These are phyloP conservation scores for Cairina moschata DNA, from an alignment of 2,113 vertebrate species.

Conservation along the genomic window DNA sequence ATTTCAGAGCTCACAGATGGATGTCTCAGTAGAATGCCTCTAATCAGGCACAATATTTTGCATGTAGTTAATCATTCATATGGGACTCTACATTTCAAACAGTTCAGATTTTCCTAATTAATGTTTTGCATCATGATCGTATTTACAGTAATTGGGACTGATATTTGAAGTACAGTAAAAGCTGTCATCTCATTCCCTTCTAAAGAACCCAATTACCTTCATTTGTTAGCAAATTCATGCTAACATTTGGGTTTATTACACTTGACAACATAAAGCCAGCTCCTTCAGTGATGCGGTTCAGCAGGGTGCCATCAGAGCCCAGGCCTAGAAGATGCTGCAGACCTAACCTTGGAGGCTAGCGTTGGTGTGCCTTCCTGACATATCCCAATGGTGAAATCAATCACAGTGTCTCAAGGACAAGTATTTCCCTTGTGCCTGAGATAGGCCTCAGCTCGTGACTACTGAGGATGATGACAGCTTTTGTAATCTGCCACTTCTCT, in stretches of 20 bases:
- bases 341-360: background rate
- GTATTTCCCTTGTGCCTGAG: background rate
- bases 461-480: background rate
- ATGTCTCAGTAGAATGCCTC: slow-evolving; percentile 55
- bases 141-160: slow-evolving; percentile 76
- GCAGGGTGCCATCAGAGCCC: background rate
- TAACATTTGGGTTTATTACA: slow-evolving; percentile 47
- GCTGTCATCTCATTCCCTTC: slow-evolving; percentile 64
- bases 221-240: slow-evolving; percentile 67
- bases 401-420: background rate
- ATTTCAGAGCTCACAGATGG: slow-evolving; percentile 58
- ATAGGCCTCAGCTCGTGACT: background rate
- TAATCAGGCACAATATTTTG: slow-evolving; percentile 63
- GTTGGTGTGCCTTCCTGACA: background rate
- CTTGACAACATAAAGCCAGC: slow-evolving; percentile 38
- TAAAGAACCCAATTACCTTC: slow-evolving; percentile 69
- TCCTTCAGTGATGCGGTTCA: background rate
- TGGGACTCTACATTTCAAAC: slow-evolving; percentile 62
- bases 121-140: slow-evolving; percentile 70
- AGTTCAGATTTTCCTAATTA: slow-evolving; percentile 71
- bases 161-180: slow-evolving; percentile 75
- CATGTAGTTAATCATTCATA: slow-evolving; percentile 68
- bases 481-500: background rate
- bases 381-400: background rate
- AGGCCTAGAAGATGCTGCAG: background rate